phyloP scores from a whole-genome alignment of 2,113 vertebrate genomes.

The Amblyopsis rosae region DNA sequence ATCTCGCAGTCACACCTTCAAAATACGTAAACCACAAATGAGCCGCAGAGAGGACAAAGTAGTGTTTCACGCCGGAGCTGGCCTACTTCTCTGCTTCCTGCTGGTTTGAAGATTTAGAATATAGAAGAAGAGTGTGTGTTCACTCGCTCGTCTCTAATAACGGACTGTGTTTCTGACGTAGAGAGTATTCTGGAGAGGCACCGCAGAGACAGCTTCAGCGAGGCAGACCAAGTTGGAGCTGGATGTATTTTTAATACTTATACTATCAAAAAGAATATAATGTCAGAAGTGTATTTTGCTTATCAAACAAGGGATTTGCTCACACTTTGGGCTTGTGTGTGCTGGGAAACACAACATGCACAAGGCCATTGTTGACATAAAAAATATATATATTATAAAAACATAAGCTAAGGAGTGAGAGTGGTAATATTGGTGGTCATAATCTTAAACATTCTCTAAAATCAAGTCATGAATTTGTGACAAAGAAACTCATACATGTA shows the following conservation, averaged over 20 bases:
- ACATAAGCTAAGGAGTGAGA: no score
- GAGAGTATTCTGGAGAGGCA: background rate
- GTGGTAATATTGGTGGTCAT: no score
- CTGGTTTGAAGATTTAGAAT: background rate
- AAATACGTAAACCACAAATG: constrained; percentile 25
- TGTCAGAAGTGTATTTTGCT: constrained; percentile 1
- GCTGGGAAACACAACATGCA: constrained; percentile 6
- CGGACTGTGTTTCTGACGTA: background rate
- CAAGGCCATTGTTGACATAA: no score
- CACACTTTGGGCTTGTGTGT: background rate
- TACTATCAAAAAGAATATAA: background rate
- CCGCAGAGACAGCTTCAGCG: constrained; percentile 1
- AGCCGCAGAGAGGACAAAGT: background rate
- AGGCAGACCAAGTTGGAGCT: background rate
- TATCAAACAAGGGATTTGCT: constrained; percentile 22
- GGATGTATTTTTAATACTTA: constrained; percentile 17
- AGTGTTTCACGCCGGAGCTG: background rate
- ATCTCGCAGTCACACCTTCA: constrained; percentile 36
- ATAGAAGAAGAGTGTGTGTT: constrained; percentile 1
- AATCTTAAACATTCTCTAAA: no score
- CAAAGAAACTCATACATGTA: no score
- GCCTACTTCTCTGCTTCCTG: background rate
- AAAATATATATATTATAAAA: no score
- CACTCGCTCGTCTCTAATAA: constrained; percentile 11
- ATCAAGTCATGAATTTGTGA: no score